Evolutionary conservation across 2,113 vertebrate species (phyloP).

Genomic region (Protobothrops flavoviridis): DNA sequence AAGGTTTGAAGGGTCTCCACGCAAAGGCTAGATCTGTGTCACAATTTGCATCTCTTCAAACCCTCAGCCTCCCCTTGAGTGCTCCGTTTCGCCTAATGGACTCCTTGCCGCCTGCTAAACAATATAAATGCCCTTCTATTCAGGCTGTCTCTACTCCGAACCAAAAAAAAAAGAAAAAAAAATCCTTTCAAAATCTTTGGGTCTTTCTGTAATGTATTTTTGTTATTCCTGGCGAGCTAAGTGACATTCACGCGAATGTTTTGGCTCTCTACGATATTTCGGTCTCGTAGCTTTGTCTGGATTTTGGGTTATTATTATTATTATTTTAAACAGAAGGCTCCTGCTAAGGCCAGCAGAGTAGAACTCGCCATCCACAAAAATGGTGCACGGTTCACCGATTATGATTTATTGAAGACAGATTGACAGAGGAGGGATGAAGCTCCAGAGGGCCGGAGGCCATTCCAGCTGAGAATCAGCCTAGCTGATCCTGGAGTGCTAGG

Average conservation of each 20-base stretch:
- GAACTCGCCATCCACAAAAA: background rate
- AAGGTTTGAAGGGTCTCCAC: background rate
- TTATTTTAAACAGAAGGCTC: background rate
- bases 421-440: background rate
- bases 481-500: background rate
- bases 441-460: background rate
- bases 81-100: background rate
- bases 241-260: background rate
- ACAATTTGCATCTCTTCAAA: background rate
- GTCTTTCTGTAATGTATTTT: background rate
- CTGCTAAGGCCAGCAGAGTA: background rate
- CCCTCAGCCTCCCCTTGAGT: background rate
- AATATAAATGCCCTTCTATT: constrained; percentile 18
- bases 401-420: constrained; percentile 2
- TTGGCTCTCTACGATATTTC: background rate
- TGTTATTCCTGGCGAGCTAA: background rate
- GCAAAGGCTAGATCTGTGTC: background rate
- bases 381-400: background rate
- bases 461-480: background rate
- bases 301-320: too few relatives aligned
- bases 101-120: background rate
- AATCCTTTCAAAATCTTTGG: background rate
- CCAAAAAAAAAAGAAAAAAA: background rate
- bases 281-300: background rate
- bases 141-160: constrained; percentile 9